Evolutionary conservation across 2,888 invertebrate species (phyloP).

Genomic region (Harpalus rufipes): DNA sequence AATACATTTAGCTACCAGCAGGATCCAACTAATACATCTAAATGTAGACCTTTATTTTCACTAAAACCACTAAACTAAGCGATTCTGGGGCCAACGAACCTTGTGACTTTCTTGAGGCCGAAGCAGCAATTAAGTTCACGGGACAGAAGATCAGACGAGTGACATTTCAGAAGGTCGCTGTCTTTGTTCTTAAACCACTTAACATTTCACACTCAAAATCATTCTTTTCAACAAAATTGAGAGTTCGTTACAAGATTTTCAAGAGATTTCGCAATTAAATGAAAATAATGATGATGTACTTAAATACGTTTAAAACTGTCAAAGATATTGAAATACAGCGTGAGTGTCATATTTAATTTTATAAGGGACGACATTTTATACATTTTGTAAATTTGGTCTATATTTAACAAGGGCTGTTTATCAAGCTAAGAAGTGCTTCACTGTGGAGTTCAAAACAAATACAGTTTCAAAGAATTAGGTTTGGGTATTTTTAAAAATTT

Average conservation of each 20-base stretch:
- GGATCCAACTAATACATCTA: background rate
- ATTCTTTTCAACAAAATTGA: slow-evolving; percentile 15
- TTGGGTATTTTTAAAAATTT: too few species aligned
- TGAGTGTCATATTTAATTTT: too few species aligned
- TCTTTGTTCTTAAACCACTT: slow-evolving; percentile 52
- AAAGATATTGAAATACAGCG: background rate
- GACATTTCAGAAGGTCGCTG: slow-evolving; percentile 49
- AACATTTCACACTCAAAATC: slow-evolving; percentile 43
- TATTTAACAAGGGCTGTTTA: too few species aligned
- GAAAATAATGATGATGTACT: slow-evolving; percentile 5
- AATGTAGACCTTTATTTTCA: slow-evolving; percentile 15
- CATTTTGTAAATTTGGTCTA: too few species aligned
- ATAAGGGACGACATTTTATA: too few species aligned
- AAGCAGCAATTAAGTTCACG: slow-evolving; percentile 25
- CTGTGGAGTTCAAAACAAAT: too few species aligned
- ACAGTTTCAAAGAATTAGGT: too few species aligned
- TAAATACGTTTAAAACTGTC: background rate
- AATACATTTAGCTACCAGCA: background rate
- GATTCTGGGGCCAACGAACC: slow-evolving; percentile 32
- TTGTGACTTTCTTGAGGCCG: slow-evolving; percentile 12
- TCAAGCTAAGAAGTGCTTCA: too few species aligned
- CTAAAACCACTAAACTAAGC: slow-evolving; percentile 23
- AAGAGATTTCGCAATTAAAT: background rate
- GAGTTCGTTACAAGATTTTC: background rate
- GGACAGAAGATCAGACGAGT: slow-evolving; percentile 41